Evolutionary conservation across 2,888 invertebrate genomes (phyloP), one percentile per base, ranked within the genome.

Genomic region (Melanotus villosus): DNA sequence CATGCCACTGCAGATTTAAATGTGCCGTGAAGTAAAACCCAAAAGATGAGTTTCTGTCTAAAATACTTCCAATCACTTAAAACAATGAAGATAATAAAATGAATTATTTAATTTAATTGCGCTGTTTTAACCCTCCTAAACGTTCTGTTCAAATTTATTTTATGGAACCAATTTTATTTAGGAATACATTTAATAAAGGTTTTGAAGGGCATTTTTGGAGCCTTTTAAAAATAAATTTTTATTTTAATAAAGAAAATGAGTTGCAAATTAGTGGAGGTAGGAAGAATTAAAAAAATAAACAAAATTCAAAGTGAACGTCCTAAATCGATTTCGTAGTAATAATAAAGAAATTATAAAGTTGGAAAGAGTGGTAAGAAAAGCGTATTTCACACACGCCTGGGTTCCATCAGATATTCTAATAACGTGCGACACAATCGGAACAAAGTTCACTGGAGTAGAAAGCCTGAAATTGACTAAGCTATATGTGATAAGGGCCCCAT

Each of bases 1-100:
- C 75, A 74, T 73, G 71, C 75, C 73, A 70, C 65, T 75, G 77
- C 75, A 77, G 78, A 77, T 78, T 78, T 78, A 78, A 78, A 78
- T 76, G 78, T 71, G 75, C 75, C 59, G 30, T 41, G 41, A 54
- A 50, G 43, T 43, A 64, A 64, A 64, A 64, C 52, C 54, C 54
- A 21, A 64, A 64, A 64, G 56, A 56, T 32, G 56, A 64, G 56
- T 16, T 26, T 18, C 52, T 23, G 34, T 52, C 32, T 21, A 21
- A 56, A 38, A 38, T 16, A 26, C 32, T 56, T 10, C 7, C 56
- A 26, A 45, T 50, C 52, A 56, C 45, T 54, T 56, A 54, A 64
- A 43, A 56, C 56, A 64, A 56, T 43, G n/a, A 56, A 52, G 30
- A 62, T 62, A 62, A 59, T 59, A 45, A 45, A 59, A 59, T 23